Base-by-base conservation (phyloP, 2,113 vertebrate genomes). In the Xiphophorus maculatus region DNA sequence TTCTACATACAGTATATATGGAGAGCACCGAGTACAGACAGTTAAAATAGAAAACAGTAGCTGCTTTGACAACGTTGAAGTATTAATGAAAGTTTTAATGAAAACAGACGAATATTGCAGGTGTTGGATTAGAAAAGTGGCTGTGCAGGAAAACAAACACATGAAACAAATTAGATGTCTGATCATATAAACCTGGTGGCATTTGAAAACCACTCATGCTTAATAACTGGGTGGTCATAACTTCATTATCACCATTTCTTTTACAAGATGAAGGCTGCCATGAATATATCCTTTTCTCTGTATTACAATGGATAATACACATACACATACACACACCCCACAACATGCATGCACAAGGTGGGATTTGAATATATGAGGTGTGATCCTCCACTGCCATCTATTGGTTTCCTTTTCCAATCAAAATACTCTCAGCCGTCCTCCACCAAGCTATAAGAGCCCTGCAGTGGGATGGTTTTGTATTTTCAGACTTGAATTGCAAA, bases 381-480 rank as follows among this genome's bases (percentile, higher is more conserved):
- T 77, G 65, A 83, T 81, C 33, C 66, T 90, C 58, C 86, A 93
- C 48, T 74, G 87, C 89, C 92, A 89, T 84, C 92, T 93, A 63
- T 42, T 84, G 92, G 84, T 22, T 4, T 22, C n/a, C 5, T 37
- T 33, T 1, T 37, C 15, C 66, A 28, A 69, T 2, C 22, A 7
- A 64, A 10, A 15, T 12, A 32, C 40, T 0, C 19, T 3, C 30
- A 60, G 1, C 29, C 5, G 66, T 29, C 67, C 22, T 69, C 17
- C 0, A 10, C 27, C 17, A 48, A 48, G 5, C 44, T 17, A 48
- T 6, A 17, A 19, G 5, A 48, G 17, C 17, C 44, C 44, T 17
- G 44, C 5, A 19, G 25, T 58, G 51, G 22, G 51, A 58, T n/a
- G 17, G 25, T n/a, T 58, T n/a, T 58, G 51, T 6, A 25, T 25